phyloP scores from a whole-genome alignment of 2,113 vertebrate genomes.

The Chlamydotis undulata region DNA sequence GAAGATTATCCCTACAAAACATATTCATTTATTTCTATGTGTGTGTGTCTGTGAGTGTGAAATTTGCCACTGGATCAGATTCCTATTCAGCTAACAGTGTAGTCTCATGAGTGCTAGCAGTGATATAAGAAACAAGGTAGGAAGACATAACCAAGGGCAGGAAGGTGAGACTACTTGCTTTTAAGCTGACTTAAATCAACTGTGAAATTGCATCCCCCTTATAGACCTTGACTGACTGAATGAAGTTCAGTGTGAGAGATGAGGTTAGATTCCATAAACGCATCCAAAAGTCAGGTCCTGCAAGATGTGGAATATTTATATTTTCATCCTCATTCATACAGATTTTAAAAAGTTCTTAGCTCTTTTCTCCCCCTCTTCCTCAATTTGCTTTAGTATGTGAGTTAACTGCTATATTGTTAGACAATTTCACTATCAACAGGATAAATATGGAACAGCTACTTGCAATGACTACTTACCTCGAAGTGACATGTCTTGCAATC shows the following conservation, averaged over 20 bases:
- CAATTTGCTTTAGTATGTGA: neutral
- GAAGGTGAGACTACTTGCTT: neutral
- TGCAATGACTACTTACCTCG: neutral
- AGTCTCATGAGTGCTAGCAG: neutral
- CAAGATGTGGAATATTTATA: neutral
- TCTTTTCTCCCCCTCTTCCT: neutral
- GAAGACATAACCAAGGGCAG: neutral
- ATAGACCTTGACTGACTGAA: neutral
- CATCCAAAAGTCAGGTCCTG: neutral
- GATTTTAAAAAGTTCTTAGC: neutral
- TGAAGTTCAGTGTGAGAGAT: neutral
- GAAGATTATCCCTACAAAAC: neutral
- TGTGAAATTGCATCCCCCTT: neutral
- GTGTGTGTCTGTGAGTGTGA: neutral
- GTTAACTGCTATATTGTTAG: neutral
- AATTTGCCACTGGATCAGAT: neutral
- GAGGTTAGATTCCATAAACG: neutral
- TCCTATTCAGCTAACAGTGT: neutral
- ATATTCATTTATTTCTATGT: accelerated
- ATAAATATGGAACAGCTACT: neutral
- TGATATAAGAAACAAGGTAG: neutral
- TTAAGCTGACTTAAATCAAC: constrained; percentile 13
- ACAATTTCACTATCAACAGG: neutral
- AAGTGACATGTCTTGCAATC: neutral
- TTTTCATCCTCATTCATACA: neutral